Evolutionary conservation across 2,113 vertebrate species (phyloP), one percentile per base, ranked within the genome.

Genomic region (Trogon surrucura): DNA sequence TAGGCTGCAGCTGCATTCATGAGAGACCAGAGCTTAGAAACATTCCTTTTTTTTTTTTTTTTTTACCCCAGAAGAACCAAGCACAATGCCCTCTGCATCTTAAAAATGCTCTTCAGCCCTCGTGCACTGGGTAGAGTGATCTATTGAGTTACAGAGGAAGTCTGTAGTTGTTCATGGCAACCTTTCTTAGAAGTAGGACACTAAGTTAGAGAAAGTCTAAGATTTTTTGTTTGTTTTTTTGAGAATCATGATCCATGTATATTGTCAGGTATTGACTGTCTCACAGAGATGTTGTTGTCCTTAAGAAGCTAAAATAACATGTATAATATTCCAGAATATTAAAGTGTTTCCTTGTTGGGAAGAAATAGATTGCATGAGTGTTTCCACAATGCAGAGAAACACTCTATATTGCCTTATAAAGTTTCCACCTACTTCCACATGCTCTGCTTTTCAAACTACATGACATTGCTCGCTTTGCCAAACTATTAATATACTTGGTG

Each of bases 261-360:
- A n/a, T 30, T 65, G 22, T 19, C 11, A 30, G 26, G 5, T 60
- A 81, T 44, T 36, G 21, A 36, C 48, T 50, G 23, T 60, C 19
- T 30, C 13, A 50, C 32, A 23, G 2, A 36, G 26, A 50, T 6
- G 16, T 30, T 1, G 0, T 17, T 50, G 26, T 20, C 7, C 34
- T 82, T 38, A 56, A 30, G 21, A 56, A 44, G 17, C 13, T 23
- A 19, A n/a, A 45, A 65, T 57, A 36, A 16, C 7, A 38, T 9
- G 15, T 16, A 51, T 45, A 75, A 27, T 65, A 44, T 44, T 73
- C 23, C 36, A 41, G 7, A 58, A 62, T 22, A 5, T 13, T 9
- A 27, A 62, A 60, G 8, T n/a, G 41, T 62, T 60, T 72, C 12
- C 16, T 17, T 13, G 4, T 11, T 54, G 13, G 27, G 27, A 62